Evolutionary conservation across 2,888 invertebrate species (phyloP).

Genomic region (Agrotis clavis): DNA sequence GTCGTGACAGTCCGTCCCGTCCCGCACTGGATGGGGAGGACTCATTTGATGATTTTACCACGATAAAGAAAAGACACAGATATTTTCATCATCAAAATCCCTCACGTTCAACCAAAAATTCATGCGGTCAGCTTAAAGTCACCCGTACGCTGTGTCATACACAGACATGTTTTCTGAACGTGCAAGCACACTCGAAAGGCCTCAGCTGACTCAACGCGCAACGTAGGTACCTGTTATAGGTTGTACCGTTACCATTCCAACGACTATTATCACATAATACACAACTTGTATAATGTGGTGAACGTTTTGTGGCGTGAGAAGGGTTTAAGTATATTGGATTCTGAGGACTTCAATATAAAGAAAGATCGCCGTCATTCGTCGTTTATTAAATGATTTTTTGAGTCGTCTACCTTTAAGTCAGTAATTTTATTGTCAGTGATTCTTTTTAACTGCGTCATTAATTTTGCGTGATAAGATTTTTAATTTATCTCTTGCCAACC

Average conservation of each 20-base stretch:
- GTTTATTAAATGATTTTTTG: not conserved
- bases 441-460: not conserved
- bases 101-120: not conserved
- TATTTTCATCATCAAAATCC: no score
- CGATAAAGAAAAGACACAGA: no score
- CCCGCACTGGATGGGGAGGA: no score
- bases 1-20: no score
- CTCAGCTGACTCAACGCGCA: constrained; percentile 60
- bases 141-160: constrained; percentile 25
- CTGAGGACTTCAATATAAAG: not conserved
- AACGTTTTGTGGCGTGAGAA: not conserved
- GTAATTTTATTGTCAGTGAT: not conserved
- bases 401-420: not conserved
- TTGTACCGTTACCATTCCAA: constrained; percentile 69
- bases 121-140: constrained; percentile 34
- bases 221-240: constrained; percentile 64
- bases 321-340: no score
- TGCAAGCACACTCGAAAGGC: constrained; percentile 25
- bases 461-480: not conserved
- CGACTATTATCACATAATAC: constrained; percentile 25
- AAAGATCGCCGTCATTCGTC: not conserved
- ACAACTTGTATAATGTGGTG: constrained; percentile 1
- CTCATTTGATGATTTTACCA: no score
- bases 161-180: constrained; percentile 37
- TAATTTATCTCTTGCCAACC: not conserved